These are phyloP conservation scores for Drosophila sordidula DNA, from an alignment of 2,888 invertebrate species.

Conservation along the genomic window DNA sequence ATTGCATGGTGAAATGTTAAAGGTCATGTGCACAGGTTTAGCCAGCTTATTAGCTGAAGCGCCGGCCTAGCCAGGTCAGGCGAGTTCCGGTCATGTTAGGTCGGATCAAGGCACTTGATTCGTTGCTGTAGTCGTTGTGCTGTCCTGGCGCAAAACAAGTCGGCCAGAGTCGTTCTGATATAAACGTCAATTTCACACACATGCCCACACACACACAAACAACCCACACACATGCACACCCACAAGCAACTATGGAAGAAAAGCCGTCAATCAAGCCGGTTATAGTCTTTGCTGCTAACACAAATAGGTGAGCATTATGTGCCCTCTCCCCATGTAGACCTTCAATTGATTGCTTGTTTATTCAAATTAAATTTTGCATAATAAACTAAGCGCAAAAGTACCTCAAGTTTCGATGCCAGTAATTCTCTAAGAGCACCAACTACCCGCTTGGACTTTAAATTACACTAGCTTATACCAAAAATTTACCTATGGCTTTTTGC, in stretches of 20 bases:
- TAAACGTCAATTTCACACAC: conserved; percentile 15
- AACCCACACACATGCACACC: background rate
- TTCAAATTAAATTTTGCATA: conserved; percentile 75
- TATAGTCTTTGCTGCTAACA: conserved; percentile 6
- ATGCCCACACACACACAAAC: conserved; percentile 4
- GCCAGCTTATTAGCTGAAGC: conserved; percentile 14
- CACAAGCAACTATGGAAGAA: background rate
- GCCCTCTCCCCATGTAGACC: too few relatives aligned
- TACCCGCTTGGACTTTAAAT: conserved; percentile 45
- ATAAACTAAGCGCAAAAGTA: conserved; percentile 59
- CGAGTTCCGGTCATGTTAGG: background rate
- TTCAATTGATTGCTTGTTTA: conserved; percentile 62
- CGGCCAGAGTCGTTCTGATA: conserved; percentile 15
- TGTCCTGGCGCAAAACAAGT: background rate
- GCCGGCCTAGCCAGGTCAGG: conserved; percentile 2
- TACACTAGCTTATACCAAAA: background rate
- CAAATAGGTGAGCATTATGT: conserved; percentile 11
- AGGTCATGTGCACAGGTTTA: background rate
- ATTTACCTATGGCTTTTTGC: too few relatives aligned
- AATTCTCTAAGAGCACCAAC: conserved; percentile 22
- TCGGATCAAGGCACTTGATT: conserved; percentile 11
- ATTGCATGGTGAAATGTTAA: conserved; percentile 14
- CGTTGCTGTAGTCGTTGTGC: conserved; percentile 3
- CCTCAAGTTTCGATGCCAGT: conserved; percentile 21
- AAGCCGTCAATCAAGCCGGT: conserved; percentile 22